Percentiles rank a stretch among this genome's conserved stretches.
These are phyloP conservation scores for Hyles lineata DNA, from an alignment of 2,888 invertebrate species.

Conservation along the genomic window DNA sequence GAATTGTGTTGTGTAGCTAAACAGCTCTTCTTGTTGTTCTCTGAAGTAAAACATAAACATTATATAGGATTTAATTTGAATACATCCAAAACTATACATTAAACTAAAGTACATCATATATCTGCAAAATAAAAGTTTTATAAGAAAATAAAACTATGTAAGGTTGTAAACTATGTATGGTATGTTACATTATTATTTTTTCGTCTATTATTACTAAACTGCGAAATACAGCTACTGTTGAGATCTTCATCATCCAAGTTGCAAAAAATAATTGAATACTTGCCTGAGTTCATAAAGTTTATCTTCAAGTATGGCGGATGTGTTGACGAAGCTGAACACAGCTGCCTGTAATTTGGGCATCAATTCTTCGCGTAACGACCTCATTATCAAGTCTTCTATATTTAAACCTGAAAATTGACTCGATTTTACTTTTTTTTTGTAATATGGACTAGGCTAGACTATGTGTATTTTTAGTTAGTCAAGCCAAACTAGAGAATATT, in stretches of 20 bases:
- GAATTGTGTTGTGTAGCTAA: slow-evolving; percentile 43
- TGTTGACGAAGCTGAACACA: slow-evolving; percentile 59
- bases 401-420: slow-evolving; percentile 46
- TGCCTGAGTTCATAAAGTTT: slow-evolving; percentile 52
- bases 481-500: no score
- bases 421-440: not conserved
- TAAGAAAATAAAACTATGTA: no score
- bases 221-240: no score
- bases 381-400: slow-evolving; percentile 54
- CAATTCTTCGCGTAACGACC: slow-evolving; percentile 55
- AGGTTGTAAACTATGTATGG: no score
- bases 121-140: no score
- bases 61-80: no score
- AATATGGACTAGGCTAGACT: not conserved
- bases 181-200: no score
- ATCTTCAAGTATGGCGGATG: slow-evolving; percentile 52
- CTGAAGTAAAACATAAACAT: slow-evolving; percentile 41
- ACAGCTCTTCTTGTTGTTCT: slow-evolving; percentile 50
- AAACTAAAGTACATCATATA: no score
- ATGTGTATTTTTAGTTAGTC: no score
- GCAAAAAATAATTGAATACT: slow-evolving; percentile 28
- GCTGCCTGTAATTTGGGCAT: slow-evolving; percentile 59
- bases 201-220: no score
- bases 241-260: no score
- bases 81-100: no score